A percentile compares a stretch with the other conserved stretches of the same genome.
Evolutionary conservation across 1,140 invertebrate species (phyloP).

Genomic region (Diuraphis noxia): DNA sequence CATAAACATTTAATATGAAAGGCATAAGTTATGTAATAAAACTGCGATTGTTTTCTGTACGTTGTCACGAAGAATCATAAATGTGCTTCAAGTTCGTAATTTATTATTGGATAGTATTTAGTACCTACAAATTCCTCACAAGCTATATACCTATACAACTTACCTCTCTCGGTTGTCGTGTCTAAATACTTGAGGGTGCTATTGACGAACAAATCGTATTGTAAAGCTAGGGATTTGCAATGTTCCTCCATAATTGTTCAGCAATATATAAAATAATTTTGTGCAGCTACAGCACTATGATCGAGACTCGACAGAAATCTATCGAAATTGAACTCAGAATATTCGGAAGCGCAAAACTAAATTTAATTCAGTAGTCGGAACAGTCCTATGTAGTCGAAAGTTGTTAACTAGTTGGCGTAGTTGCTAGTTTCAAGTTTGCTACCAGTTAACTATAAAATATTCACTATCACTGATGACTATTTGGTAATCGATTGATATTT

Average conservation of each 20-base stretch:
- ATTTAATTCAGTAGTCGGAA: neutral
- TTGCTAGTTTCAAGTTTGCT: neutral
- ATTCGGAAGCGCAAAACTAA: neutral
- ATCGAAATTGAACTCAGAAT: neutral
- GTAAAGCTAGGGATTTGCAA: slow-evolving; percentile 1
- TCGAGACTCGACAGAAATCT: neutral
- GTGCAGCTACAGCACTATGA: neutral
- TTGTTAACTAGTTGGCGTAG: too few species aligned
- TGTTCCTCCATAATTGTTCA: slow-evolving; percentile 16
- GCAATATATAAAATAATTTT: too few species aligned
- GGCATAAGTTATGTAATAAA: neutral
- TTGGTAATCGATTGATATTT: neutral
- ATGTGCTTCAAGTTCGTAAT: neutral
- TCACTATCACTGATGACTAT: neutral
- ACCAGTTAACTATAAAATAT: neutral
- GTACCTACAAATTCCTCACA: too few species aligned
- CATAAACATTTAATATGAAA: neutral
- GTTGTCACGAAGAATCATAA: neutral
- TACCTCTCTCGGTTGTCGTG: slow-evolving; percentile 20
- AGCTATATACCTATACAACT: neutral
- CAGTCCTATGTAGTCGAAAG: neutral
- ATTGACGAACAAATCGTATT: slow-evolving; percentile 32
- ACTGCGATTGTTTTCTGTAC: neutral
- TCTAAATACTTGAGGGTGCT: neutral
- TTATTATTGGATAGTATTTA: neutral